Percentiles rank a stretch among this genome's conserved stretches.
phyloP scores from a whole-genome alignment of 2,113 vertebrate species.

The Emydura subglobosa region DNA sequence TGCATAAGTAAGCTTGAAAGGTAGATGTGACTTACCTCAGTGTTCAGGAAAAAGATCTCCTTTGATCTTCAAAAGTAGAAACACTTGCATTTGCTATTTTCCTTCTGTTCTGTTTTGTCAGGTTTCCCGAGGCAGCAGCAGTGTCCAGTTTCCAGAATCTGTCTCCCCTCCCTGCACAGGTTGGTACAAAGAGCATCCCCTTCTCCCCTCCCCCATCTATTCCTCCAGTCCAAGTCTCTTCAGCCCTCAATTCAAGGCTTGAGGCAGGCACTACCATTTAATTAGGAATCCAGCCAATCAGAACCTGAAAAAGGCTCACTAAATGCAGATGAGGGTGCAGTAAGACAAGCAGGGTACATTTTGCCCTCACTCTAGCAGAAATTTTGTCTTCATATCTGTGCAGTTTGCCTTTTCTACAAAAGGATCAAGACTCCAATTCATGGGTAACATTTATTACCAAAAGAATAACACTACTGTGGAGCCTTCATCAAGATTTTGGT shows the following conservation, averaged over 20 bases:
- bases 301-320: conserved; percentile 32
- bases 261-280: conserved; percentile 67
- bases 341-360: background rate
- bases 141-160: conserved; percentile 76
- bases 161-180: conserved; percentile 82
- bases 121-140: conserved; percentile 79
- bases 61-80: background rate
- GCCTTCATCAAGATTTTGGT: background rate
- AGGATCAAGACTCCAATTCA: background rate
- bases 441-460: background rate
- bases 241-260: conserved; percentile 33
- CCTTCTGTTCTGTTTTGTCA: conserved; percentile 66
- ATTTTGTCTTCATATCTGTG: background rate
- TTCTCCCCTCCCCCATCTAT: conserved; percentile 17
- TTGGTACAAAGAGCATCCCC: conserved; percentile 78
- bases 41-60: background rate
- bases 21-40: conserved; percentile 70
- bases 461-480: background rate
- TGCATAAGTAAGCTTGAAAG: background rate
- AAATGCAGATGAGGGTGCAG: conserved; percentile 65
- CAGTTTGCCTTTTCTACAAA: background rate
- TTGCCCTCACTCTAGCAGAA: background rate
- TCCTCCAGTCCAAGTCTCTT: conserved; percentile 24
- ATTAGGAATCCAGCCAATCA: conserved; percentile 70
- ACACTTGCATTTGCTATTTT: background rate